phyloP scores from a whole-genome alignment of 2,113 vertebrate species.

The Siniperca knerii region DNA sequence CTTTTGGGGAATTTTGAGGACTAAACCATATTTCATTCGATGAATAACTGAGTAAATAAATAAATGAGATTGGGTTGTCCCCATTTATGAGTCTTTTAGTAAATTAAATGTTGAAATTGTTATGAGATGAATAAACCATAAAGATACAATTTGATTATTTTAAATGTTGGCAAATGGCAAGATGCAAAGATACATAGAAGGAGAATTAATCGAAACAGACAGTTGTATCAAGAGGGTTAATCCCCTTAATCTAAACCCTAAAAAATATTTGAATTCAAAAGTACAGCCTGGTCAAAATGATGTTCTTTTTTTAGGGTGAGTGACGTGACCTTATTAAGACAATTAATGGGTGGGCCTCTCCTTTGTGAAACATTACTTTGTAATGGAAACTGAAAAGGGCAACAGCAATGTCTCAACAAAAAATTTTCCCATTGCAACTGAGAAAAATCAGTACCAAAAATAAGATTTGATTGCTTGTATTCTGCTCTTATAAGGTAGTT shows the following conservation, averaged over 20 bases:
- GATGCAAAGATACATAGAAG: not conserved
- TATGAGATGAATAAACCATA: not conserved
- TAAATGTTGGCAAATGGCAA: not conserved
- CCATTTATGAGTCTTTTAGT: not conserved
- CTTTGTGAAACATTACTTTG: not conserved
- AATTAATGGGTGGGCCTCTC: not conserved
- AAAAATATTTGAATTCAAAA: not conserved
- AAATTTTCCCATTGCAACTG: not conserved
- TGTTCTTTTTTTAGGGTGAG: not conserved
- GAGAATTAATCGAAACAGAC: not conserved
- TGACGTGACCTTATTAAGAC: not conserved
- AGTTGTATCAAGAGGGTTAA: not conserved
- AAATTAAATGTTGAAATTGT: not conserved
- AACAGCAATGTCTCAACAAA: not conserved
- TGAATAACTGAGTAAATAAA: constrained; percentile 4
- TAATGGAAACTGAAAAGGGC: too few species aligned
- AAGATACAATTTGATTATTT: not conserved
- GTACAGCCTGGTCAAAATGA: not conserved
- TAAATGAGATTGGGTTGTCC: constrained; percentile 3
- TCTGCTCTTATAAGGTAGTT: constrained; percentile 28
- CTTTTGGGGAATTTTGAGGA: not conserved
- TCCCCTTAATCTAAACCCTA: not conserved
- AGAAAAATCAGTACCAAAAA: not conserved
- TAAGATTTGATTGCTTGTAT: not conserved
- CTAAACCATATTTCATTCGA: not conserved